Evolutionary conservation across 1,140 invertebrate species (phyloP), one percentile per base, ranked within the genome.

Genomic region (Bombus sylvicola): DNA sequence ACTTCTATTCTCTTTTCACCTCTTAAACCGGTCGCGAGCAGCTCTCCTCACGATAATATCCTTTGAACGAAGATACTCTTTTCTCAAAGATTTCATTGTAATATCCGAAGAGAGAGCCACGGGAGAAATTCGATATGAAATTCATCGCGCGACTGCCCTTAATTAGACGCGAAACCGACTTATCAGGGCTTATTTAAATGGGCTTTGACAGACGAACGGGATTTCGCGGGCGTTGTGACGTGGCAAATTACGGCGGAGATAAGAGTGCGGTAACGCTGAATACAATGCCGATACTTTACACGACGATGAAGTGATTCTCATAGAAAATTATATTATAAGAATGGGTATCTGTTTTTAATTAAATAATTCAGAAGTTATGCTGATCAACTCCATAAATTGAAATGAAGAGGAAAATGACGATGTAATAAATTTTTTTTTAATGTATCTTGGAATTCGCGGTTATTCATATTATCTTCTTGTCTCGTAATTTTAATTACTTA

Each of bases 21-120:
- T 80, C 87, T 76, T 71, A 79, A 76, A 53, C 18, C 18, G 47
- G 47, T 53, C 47, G 47, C 18, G 18, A 53, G 47, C 18, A 53
- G 79, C 87, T 64, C 71, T 22, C 53, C 83, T 62, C 72, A 76
- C 66, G 84, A 89, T 89, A 88, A 89, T 85, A 85, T 88, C 84
- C 85, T 86, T 90, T 89, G 87, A 88, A 74, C 34, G 78, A 53
- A 64, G 79, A 75, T 81, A 72, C 71, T 37, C 62, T 73, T 81
- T 64, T 80, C 83, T 75, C 53, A 74, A 87, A 87, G 84, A 87
- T 76, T 53, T 85, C 79, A 66, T 89, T 86, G 83, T 85, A 88
- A 89, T 88, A 88, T 88, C 62, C 71, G 64, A 83, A 34, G 64
- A 31, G 28, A 12, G 1, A 57, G 31, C 15, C n/a, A 10, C 18